Conservation (phyloP, 2,113 vertebrate genomes). For the Marcusenius ussheri region DNA sequence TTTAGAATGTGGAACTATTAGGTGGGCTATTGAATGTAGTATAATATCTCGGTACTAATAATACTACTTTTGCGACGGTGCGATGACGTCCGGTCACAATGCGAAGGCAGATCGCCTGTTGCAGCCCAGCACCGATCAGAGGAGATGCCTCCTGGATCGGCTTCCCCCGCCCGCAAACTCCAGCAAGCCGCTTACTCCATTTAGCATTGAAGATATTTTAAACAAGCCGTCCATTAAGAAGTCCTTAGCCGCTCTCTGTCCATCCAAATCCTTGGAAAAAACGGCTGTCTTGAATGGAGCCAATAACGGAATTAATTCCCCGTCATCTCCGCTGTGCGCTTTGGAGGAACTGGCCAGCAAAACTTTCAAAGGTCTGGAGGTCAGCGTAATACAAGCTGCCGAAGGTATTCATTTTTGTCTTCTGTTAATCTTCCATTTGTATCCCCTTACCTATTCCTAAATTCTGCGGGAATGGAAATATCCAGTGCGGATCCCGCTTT, state of each 20-base stretch:
- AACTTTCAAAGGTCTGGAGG: slow-evolving; percentile 76
- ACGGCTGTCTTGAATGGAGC: slow-evolving; percentile 47
- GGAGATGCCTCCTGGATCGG: slow-evolving; percentile 64
- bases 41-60: slow-evolving; percentile 39
- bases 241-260: slow-evolving; percentile 52
- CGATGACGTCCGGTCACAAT: slow-evolving; percentile 73
- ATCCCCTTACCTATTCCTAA: not conserved
- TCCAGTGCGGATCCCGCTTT: not conserved
- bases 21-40: slow-evolving; percentile 50
- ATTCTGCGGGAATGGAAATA: not conserved
- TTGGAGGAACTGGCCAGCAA: slow-evolving; percentile 84
- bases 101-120: slow-evolving; percentile 65
- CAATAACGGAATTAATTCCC: slow-evolving; percentile 60
- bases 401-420: slow-evolving; percentile 62
- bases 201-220: slow-evolving; percentile 85
- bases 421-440: not conserved
- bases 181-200: slow-evolving; percentile 75
- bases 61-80: slow-evolving; percentile 50
- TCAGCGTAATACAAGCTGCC: slow-evolving; percentile 70
- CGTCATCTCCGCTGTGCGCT: slow-evolving; percentile 77
- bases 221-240: slow-evolving; percentile 67
- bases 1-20: slow-evolving; percentile 46
- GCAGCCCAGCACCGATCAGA: slow-evolving; percentile 58
- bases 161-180: slow-evolving; percentile 70
- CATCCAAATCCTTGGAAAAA: slow-evolving; percentile 63